These are phyloP conservation scores for Ornithoptera priamus DNA, from an alignment of 2,888 invertebrate species.

Conservation along the genomic window DNA sequence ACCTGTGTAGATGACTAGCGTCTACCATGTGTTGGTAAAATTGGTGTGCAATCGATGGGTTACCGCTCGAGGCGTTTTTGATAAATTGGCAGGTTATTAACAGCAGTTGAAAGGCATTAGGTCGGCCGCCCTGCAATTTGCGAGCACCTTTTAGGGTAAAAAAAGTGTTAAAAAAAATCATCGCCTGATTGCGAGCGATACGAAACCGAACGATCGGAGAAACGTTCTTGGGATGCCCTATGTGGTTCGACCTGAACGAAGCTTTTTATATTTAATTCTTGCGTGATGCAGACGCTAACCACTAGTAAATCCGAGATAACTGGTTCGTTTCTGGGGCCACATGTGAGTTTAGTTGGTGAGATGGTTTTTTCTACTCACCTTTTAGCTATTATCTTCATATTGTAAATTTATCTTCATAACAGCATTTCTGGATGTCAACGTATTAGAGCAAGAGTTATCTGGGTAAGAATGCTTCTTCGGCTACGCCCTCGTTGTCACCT, in stretches of 20 bases:
- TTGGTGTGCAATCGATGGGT: slow-evolving; percentile 49
- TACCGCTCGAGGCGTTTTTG: slow-evolving; percentile 65
- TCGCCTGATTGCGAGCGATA: slow-evolving; percentile 67
- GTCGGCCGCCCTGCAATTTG: slow-evolving; percentile 77
- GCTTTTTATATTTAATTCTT: background rate
- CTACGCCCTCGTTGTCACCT: no score
- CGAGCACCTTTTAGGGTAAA: slow-evolving; percentile 61
- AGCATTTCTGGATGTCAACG: no score
- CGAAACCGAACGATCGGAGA: slow-evolving; percentile 49
- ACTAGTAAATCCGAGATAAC: background rate
- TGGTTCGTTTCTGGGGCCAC: no score
- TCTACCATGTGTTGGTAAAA: slow-evolving; percentile 37
- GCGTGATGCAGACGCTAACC: background rate
- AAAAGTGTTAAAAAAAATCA: slow-evolving; percentile 71
- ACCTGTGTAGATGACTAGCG: slow-evolving; percentile 3
- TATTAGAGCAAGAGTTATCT: no score
- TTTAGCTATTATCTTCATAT: no score
- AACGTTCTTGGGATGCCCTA: slow-evolving; percentile 46
- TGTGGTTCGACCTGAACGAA: background rate
- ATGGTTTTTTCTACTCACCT: no score
- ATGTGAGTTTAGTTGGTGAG: no score
- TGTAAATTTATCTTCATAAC: no score
- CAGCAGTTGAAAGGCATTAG: slow-evolving; percentile 81
- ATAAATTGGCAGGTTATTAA: slow-evolving; percentile 81
- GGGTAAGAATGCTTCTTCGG: no score